phyloP scores from a whole-genome alignment of 2,797 vertebrate genomes.

The Lagodon rhomboides region DNA sequence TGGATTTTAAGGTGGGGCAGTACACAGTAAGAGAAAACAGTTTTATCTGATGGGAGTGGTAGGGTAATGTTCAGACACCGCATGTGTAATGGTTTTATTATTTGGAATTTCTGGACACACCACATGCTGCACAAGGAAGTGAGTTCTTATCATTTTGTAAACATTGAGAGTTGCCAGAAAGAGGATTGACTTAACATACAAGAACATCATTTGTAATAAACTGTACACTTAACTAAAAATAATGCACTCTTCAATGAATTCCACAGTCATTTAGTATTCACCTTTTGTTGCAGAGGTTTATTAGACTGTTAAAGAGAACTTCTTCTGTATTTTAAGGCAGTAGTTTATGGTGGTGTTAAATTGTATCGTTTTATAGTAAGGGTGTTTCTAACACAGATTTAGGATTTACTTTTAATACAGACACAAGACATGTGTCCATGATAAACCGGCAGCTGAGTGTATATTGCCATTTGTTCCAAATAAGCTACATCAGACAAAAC shows the following conservation, averaged over 20 bases:
- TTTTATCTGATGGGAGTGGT: constrained; percentile 17
- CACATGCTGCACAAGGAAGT: neutral
- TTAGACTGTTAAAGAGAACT: neutral
- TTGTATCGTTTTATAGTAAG: neutral
- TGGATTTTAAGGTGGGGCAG: neutral
- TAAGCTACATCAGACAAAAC: neutral
- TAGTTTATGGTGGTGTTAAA: neutral
- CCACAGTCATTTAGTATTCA: neutral
- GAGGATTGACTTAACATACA: neutral
- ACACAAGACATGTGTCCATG: neutral
- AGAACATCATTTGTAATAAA: neutral
- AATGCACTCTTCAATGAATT: neutral
- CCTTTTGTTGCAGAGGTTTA: neutral
- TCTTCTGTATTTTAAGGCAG: neutral
- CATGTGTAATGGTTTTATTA: constrained; percentile 13
- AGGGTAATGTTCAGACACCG: neutral
- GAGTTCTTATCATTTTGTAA: neutral
- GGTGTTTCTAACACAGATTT: neutral
- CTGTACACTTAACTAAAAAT: neutral
- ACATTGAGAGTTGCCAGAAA: neutral
- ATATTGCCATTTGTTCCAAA: neutral
- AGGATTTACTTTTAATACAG: neutral
- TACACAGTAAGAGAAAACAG: neutral
- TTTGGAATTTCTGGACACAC: neutral
- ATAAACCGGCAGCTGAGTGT: neutral